Percentiles rank a stretch among this genome's conserved stretches.
Conservation (phyloP, 1,140 invertebrate genomes). For the Triops cancriformis region DNA sequence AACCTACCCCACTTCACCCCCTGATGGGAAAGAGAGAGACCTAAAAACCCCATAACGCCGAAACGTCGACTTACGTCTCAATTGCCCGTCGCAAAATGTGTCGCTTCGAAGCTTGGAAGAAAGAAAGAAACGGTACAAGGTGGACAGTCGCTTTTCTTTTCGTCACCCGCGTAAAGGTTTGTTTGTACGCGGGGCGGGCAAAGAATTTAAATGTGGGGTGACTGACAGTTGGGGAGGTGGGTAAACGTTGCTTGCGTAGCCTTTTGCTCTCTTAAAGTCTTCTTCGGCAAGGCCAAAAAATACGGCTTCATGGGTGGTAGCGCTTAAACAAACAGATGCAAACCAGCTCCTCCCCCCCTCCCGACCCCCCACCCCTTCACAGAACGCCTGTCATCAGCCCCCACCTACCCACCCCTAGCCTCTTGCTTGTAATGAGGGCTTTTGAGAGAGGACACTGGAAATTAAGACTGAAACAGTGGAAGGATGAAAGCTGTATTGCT, state of each 20-base stretch:
- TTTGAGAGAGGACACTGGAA: too few relatives aligned
- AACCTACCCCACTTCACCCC: too few relatives aligned
- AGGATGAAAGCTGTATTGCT: too few relatives aligned
- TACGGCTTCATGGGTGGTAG: neutral
- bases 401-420: neutral
- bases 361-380: neutral
- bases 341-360: neutral
- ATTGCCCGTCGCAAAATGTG: too few relatives aligned
- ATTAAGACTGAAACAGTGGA: too few relatives aligned
- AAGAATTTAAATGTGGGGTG: neutral
- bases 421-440: too few relatives aligned
- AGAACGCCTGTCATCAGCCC: neutral
- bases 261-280: neutral
- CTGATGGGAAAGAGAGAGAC: too few relatives aligned
- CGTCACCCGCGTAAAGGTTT: neutral
- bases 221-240: neutral
- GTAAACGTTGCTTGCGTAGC: constrained; percentile 5
- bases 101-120: too few relatives aligned
- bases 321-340: neutral
- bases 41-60: too few relatives aligned
- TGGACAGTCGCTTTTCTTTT: neutral
- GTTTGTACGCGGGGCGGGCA: neutral
- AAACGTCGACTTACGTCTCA: too few relatives aligned
- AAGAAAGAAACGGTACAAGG: neutral
- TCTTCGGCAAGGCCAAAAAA: neutral